Evolutionary conservation across 2,113 vertebrate genomes (phyloP).

Genomic region (Carettochelys insculpta): DNA sequence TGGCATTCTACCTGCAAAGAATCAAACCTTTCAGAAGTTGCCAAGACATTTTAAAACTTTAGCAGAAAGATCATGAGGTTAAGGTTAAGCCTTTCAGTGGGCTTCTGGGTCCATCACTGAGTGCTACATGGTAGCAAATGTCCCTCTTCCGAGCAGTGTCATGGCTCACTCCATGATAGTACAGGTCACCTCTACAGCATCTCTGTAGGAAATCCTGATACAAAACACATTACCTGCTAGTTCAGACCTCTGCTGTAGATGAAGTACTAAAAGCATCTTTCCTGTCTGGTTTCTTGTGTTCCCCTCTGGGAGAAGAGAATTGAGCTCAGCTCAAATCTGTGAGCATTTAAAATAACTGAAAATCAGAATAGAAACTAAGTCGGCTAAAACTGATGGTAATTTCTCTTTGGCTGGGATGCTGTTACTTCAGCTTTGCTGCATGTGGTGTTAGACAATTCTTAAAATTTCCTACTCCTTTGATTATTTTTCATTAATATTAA

Average conservation of each 20-base stretch:
- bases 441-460: neutral
- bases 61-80: neutral
- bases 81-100: neutral
- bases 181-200: neutral
- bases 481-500: constrained; percentile 6
- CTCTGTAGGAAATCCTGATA: neutral
- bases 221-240: neutral
- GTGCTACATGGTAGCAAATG: neutral
- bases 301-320: accelerated
- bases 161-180: neutral
- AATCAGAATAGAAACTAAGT: neutral
- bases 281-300: neutral
- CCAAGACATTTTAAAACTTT: no score
- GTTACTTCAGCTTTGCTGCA: neutral
- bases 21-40: no score
- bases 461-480: neutral
- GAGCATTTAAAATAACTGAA: neutral
- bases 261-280: neutral
- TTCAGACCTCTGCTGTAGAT: neutral
- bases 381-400: neutral
- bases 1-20: neutral
- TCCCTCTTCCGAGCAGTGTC: neutral
- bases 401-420: accelerated
- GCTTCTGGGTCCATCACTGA: neutral
- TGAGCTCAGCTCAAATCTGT: neutral